Conservation (phyloP, 2,113 vertebrate genomes). For the Lophius piscatorius region DNA sequence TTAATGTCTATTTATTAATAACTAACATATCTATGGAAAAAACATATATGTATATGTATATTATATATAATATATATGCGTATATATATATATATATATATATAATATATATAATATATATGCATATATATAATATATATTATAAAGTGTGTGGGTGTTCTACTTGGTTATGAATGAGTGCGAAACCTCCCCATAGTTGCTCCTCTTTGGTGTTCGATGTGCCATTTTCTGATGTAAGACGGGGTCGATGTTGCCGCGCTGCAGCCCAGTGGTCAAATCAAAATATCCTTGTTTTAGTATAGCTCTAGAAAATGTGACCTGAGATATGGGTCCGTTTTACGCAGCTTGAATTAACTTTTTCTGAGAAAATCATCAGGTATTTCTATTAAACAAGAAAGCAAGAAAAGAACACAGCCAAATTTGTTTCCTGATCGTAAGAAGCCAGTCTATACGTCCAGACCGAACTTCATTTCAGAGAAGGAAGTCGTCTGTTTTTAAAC, state of each 20-base stretch:
- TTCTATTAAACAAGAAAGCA: slow-evolving; percentile 55
- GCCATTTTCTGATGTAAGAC: slow-evolving; percentile 57
- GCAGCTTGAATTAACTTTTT: slow-evolving; percentile 43
- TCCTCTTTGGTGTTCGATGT: slow-evolving; percentile 71
- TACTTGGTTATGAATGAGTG: slow-evolving; percentile 76
- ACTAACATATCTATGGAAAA: slow-evolving; percentile 64
- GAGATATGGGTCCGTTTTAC: slow-evolving; percentile 35
- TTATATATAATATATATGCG: slow-evolving; percentile 4
- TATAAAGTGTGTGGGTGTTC: slow-evolving; percentile 54
- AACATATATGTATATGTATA: neutral
- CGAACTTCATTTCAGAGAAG: slow-evolving; percentile 30
- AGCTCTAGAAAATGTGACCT: slow-evolving; percentile 33
- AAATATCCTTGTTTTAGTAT: slow-evolving; percentile 36
- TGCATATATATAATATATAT: slow-evolving; percentile 22
- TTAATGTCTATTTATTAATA: slow-evolving; percentile 79
- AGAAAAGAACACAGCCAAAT: slow-evolving; percentile 51
- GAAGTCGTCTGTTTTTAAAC: slow-evolving; percentile 59
- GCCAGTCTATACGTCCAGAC: slow-evolving; percentile 40
- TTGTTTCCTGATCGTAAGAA: slow-evolving; percentile 49
- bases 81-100: neutral
- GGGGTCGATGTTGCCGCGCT: slow-evolving; percentile 40
- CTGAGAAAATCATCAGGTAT: slow-evolving; percentile 67
- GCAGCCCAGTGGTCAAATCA: slow-evolving; percentile 55
- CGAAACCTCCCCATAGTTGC: slow-evolving; percentile 82
- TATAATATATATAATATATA: slow-evolving; percentile 2